Evolutionary conservation across 2,797 vertebrate genomes (phyloP).

Genomic region (Danionella dracula): DNA sequence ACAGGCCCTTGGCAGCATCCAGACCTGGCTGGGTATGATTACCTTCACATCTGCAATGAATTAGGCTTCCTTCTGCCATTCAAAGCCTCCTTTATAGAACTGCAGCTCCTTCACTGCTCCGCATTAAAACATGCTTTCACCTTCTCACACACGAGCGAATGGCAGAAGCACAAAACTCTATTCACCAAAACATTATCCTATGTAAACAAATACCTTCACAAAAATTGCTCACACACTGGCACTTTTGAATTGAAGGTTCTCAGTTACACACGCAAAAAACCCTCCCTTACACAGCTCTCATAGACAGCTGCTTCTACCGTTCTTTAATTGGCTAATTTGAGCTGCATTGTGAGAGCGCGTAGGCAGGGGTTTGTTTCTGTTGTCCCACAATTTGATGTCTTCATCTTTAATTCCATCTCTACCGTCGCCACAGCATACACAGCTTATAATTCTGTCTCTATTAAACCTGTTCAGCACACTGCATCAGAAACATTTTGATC

Average conservation of each 20-base stretch:
- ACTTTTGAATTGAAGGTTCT: constrained; percentile 20
- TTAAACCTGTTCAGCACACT: not conserved
- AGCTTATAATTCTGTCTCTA: not conserved
- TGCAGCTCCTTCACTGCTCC: constrained; percentile 59
- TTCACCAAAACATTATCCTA: constrained; percentile 14
- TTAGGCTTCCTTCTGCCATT: constrained; percentile 63
- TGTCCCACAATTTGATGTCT: constrained; percentile 64
- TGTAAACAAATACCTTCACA: constrained; percentile 33
- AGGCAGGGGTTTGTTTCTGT: constrained; percentile 47
- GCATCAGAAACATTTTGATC: constrained; percentile 1
- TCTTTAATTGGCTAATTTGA: constrained; percentile 38
- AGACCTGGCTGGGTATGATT: constrained; percentile 75
- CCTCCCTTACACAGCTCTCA: constrained; percentile 46
- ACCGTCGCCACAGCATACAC: constrained; percentile 11
- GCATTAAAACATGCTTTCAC: constrained; percentile 54
- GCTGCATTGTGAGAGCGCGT: constrained; percentile 45
- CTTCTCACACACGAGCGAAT: constrained; percentile 32
- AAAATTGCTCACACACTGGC: not conserved
- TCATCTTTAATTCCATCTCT: constrained; percentile 56
- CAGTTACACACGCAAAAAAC: constrained; percentile 40
- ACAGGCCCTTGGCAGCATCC: constrained; percentile 65
- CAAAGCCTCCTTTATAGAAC: constrained; percentile 75
- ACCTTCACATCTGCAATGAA: constrained; percentile 76
- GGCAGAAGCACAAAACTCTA: constrained; percentile 20
- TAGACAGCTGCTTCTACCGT: constrained; percentile 59